Evolutionary conservation across 2,797 vertebrate species (phyloP).

Genomic region (Mycteria americana): DNA sequence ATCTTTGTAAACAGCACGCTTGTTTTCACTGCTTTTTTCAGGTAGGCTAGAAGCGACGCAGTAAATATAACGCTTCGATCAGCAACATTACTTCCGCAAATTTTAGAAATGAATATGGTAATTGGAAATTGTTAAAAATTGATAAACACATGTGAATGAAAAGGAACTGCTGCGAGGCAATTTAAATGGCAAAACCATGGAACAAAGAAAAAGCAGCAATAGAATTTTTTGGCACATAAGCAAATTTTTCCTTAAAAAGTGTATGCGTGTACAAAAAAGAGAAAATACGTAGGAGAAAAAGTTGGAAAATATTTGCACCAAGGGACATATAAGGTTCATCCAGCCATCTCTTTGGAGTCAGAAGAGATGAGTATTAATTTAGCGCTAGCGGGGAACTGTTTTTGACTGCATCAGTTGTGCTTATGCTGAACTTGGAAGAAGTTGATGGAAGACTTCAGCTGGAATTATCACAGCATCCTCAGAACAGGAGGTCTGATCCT

Average conservation of each 20-base stretch:
- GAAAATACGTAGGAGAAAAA: not conserved
- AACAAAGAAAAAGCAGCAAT: not conserved
- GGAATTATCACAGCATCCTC: not conserved
- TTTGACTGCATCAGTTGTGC: not conserved
- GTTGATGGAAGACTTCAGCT: not conserved
- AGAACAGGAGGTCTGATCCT: not conserved
- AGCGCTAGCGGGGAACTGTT: not conserved
- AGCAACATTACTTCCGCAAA: not conserved
- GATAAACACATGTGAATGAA: not conserved
- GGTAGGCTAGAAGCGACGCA: not conserved
- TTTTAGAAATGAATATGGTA: not conserved
- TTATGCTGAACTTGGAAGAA: not conserved
- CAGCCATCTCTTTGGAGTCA: not conserved
- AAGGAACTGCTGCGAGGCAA: not conserved
- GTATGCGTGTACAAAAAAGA: not conserved
- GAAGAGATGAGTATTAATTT: not conserved
- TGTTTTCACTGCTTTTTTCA: not conserved
- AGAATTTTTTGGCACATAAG: not conserved
- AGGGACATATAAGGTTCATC: not conserved
- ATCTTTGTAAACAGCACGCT: not conserved
- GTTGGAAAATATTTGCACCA: not conserved
- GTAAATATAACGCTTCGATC: not conserved
- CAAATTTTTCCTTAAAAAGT: not conserved
- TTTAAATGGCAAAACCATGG: not conserved
- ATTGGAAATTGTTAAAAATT: conserved; percentile 28